Evolutionary conservation across 2,888 invertebrate genomes (phyloP), one percentile per base, ranked within the genome.

Genomic region (Hypercompe scribonia): DNA sequence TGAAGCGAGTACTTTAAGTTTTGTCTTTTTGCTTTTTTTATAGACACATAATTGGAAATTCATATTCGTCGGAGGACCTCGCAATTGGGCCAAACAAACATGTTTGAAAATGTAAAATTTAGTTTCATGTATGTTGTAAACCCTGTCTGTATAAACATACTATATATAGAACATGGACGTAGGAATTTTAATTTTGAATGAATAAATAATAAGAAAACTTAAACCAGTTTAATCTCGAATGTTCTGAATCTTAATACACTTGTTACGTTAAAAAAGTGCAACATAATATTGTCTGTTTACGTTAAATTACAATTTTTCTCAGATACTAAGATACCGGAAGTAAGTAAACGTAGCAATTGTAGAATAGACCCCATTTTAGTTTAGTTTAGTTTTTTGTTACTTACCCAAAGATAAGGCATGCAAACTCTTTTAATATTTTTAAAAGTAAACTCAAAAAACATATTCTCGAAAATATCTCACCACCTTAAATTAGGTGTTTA

Each of bases 111-210:
- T 72, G 36, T 39, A 68, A 64, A 64, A 36, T 21, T 34, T 67
- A 67, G 15, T 71, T 36, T 68, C 18, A 13, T 28, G 11, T n/a
- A 13, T 24, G n/a, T 64, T 64, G 50, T 39, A 36, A 66, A 36
- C 34, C 24, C 24, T 21, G n/a, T n/a, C 24, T 21, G n/a, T n/a
- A 54, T 68, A 33, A 63, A 39, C 58, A 33, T 36, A 7, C 31
- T 68, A 68, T 39, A 68, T 42, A 31, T 71, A 71, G 68, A 65
- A 31, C 65, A 74, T 63, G 58, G 61, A 50, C 66, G 39, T 36
- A 24, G 21, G 54, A 33, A 72, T 72, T 72, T 39, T 50, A 50
- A 75, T 70, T 24, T 66, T 66, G 31, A 70, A 73, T 69, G 8
- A 58, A 71, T 54, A 21, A 42, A n/a, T 39, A 42, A 42, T 31